phyloP scores from a whole-genome alignment of 2,888 invertebrate genomes.

The Patella ulyssiponensis region DNA sequence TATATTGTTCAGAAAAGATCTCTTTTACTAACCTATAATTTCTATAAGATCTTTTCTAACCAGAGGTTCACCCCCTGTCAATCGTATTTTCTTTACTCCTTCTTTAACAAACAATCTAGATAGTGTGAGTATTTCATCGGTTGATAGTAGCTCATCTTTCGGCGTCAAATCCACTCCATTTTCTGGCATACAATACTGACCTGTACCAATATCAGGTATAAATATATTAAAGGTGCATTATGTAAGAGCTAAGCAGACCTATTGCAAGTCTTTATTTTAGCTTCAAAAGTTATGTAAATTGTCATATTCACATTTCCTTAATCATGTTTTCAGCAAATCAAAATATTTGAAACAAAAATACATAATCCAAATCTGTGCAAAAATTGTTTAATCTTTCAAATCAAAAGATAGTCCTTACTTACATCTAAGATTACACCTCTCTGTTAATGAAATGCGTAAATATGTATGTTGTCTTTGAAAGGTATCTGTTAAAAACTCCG shows the following conservation, averaged over 20 bases:
- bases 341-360: background rate
- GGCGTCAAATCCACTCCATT: conserved; percentile 90
- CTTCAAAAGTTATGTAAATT: too few relatives aligned
- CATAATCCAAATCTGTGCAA: background rate
- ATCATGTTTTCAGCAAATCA: background rate
- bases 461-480: conserved; percentile 93
- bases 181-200: conserved; percentile 98
- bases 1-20: too few relatives aligned
- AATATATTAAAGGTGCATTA: too few relatives aligned
- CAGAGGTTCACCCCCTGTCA: conserved; percentile 98
- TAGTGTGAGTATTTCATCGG: conserved; percentile 85
- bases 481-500: conserved; percentile 80
- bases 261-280: too few relatives aligned
- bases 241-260: too few relatives aligned
- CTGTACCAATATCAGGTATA: conserved; percentile 74
- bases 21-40: conserved; percentile 76
- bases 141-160: conserved; percentile 82
- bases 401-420: conserved; percentile 73
- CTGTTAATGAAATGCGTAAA: conserved; percentile 94
- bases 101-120: conserved; percentile 87
- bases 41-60: conserved; percentile 88
- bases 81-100: conserved; percentile 92
- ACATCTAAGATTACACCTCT: conserved; percentile 97
- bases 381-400: background rate
- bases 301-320: too few relatives aligned